A percentile compares a stretch with the other conserved stretches of the same genome.
phyloP scores from a whole-genome alignment of 64 coral and sea anemone genomes.

The Montipora cactus region DNA sequence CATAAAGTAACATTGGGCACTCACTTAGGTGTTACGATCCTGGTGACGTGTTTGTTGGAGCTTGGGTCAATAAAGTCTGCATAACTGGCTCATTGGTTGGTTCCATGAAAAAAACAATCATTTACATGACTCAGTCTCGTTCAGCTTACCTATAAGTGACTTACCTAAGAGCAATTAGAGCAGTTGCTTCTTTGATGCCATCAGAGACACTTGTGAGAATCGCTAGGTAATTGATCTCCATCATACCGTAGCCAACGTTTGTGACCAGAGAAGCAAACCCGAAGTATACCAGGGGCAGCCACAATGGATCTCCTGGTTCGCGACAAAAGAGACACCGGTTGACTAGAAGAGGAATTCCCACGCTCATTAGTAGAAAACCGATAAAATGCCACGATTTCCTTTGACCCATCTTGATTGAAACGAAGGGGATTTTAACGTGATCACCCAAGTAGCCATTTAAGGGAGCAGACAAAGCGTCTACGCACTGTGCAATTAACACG shows the following conservation, averaged over 20 bases:
- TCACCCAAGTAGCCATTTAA: slow-evolving; percentile 24
- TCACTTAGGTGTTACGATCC: too few species aligned
- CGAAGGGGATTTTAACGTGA: background rate
- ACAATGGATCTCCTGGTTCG: background rate
- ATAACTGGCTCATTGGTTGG: too few species aligned
- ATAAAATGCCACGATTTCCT: slow-evolving; percentile 22
- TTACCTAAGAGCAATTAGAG: background rate
- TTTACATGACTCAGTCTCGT: too few species aligned
- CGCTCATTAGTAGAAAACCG: background rate
- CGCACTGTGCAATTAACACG: background rate
- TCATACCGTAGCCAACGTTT: background rate
- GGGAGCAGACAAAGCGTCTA: background rate
- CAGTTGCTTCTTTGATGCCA: background rate
- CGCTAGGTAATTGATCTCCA: slow-evolving; percentile 6
- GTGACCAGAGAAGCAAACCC: background rate
- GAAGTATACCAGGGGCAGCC: background rate
- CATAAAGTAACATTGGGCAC: too few species aligned
- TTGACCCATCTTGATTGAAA: background rate
- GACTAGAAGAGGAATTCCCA: background rate
- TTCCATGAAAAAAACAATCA: too few species aligned
- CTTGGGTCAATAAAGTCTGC: too few species aligned
- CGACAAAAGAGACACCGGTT: slow-evolving; percentile 19
- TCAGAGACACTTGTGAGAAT: background rate
- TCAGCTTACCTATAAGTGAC: background rate
- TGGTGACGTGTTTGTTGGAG: too few species aligned